Evolutionary conservation across 1,140 invertebrate species (phyloP), one percentile per base, ranked within the genome.

Genomic region (Musca vetustissima): DNA sequence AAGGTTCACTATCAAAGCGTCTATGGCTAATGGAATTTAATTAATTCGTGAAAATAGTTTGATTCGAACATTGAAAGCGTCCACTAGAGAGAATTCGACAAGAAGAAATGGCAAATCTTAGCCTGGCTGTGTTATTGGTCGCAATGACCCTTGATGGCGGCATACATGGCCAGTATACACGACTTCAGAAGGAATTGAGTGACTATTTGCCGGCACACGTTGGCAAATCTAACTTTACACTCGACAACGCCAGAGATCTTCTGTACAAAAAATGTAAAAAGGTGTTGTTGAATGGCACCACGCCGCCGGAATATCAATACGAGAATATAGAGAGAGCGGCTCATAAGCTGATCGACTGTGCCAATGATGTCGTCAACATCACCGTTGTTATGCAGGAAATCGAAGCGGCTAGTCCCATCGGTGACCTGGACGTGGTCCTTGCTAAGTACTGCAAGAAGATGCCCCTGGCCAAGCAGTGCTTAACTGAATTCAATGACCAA

Each of bases 351-450:
- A 59, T 75, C 19, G 53, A 77, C 13, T 89, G 88, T 71, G 19
- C 87, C 2, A 75, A 74, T 21, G 70, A 65, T 0, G 70, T 89
- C 22, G 75, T 88, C 0, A 86, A 89, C 72, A 24, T 85, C 1
- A 85, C 83, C 0, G 72, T 76, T 3, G 67, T 91, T 2, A 83
- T 87, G 66, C 72, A 81, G 1, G 89, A 91, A 73, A 86, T 91
- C 72, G 86, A 89, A 8, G 71, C 72, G n/a, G 87, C 89, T 0
- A 87, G 85, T 70, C 86, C 86, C 0, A 83, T 73, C 2, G 88
- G 88, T 3, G 86, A 88, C 28, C 73, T 91, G 72, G 89, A 91
- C 71, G 83, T 83, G 1, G 89, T 91, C 0, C 91, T 91, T 69
- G 70, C 77, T 64, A 82, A 80, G 52, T 92, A 93, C 75, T 92